Conservation (phyloP, 2,113 vertebrate species). For the Apistogramma diplotaenia region DNA sequence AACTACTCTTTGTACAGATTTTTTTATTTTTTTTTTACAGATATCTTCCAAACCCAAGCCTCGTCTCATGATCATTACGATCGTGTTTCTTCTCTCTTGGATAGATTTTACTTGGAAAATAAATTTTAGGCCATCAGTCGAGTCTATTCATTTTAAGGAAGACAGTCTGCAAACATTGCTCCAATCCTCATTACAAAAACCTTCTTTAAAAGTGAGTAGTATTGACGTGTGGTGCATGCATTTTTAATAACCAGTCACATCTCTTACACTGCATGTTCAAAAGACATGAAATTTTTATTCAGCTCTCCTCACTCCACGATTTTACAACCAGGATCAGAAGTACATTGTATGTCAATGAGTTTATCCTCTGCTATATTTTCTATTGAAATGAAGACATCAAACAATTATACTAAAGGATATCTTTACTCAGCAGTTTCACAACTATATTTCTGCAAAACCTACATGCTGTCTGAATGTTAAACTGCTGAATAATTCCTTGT, state of each 20-base stretch:
- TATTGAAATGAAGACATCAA: not conserved
- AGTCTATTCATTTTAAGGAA: not conserved
- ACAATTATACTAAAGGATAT: not conserved
- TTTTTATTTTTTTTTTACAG: not conserved
- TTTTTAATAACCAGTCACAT: constrained; percentile 28
- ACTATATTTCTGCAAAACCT: not conserved
- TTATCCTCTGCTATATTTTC: not conserved
- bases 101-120: not conserved
- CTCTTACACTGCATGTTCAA: not conserved
- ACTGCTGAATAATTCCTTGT: not conserved
- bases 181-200: not conserved
- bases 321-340: not conserved
- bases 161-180: not conserved
- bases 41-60: not conserved
- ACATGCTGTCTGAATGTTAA: not conserved
- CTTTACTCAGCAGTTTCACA: not conserved
- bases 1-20: not conserved
- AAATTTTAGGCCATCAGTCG: not conserved
- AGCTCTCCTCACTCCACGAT: not conserved
- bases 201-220: not conserved
- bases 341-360: not conserved
- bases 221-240: not conserved
- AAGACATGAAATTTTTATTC: not conserved
- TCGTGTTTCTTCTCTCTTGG: not conserved
- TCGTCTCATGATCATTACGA: not conserved